These are phyloP conservation scores for Lates japonicus DNA, from an alignment of 2,797 vertebrate genomes.

Conservation along the genomic window DNA sequence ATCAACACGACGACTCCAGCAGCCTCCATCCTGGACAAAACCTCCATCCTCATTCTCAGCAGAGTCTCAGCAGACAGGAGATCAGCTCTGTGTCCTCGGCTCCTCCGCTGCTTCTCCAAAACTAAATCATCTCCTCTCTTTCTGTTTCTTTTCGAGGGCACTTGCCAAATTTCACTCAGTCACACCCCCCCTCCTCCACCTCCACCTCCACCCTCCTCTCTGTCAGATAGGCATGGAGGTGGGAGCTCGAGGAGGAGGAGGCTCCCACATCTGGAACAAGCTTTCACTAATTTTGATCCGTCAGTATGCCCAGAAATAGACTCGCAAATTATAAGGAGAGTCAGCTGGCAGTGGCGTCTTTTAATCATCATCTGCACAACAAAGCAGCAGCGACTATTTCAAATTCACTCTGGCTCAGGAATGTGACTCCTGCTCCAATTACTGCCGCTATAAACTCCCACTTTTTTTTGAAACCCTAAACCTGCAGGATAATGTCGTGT, in stretches of 20 bases:
- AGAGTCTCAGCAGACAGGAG: neutral
- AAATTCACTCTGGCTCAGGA: slow-evolving; percentile 46
- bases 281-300: slow-evolving; percentile 53
- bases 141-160: slow-evolving; percentile 59
- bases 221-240: slow-evolving; percentile 27
- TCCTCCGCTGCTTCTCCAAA: neutral
- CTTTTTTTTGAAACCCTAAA: slow-evolving; percentile 26
- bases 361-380: slow-evolving; percentile 60
- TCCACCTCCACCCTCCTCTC: slow-evolving; percentile 1
- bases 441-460: slow-evolving; percentile 25
- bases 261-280: slow-evolving; percentile 66
- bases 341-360: slow-evolving; percentile 54
- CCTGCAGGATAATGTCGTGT: slow-evolving; percentile 28
- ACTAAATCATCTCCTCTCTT: slow-evolving; percentile 35
- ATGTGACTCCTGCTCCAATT: slow-evolving; percentile 54
- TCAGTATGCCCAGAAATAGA: slow-evolving; percentile 66
- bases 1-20: slow-evolving; percentile 8
- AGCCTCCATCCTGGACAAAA: slow-evolving; percentile 42
- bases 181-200: slow-evolving; percentile 16
- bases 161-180: slow-evolving; percentile 65
- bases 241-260: slow-evolving; percentile 10
- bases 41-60: slow-evolving; percentile 17
- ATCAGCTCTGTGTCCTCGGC: slow-evolving; percentile 22
- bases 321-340: slow-evolving; percentile 64
- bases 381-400: slow-evolving; percentile 52